Evolutionary conservation across 2,888 invertebrate species (phyloP).

Genomic region (Drosophila setosimentum): DNA sequence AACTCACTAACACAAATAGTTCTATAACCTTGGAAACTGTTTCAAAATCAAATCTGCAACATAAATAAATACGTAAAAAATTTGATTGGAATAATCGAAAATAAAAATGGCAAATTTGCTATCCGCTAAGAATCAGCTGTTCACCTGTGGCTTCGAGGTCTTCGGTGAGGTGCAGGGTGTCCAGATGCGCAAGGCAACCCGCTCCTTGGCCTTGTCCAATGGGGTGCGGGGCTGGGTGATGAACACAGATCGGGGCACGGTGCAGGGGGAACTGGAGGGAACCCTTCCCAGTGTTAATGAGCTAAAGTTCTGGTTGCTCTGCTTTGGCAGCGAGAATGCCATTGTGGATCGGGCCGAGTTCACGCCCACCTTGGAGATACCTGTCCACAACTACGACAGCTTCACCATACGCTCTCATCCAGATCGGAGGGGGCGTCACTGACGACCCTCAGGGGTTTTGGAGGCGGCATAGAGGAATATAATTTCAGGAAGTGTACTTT

Average conservation of each 20-base stretch:
- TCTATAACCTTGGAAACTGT: no score
- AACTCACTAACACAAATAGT: no score
- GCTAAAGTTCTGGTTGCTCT: slow-evolving; percentile 87
- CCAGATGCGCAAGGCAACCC: slow-evolving; percentile 86
- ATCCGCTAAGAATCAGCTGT: slow-evolving; percentile 45
- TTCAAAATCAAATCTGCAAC: not conserved
- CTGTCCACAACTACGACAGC: slow-evolving; percentile 85
- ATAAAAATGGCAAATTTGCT: not conserved
- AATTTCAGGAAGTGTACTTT: not conserved
- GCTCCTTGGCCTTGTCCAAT: slow-evolving; percentile 86
- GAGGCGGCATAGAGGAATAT: no score
- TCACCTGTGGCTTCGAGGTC: slow-evolving; percentile 74
- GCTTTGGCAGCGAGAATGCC: slow-evolving; percentile 90
- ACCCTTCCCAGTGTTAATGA: slow-evolving; percentile 86
- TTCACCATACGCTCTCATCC: slow-evolving; percentile 85
- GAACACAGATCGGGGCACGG: slow-evolving; percentile 88
- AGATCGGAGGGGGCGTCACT: not conserved
- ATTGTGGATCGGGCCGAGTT: slow-evolving; percentile 90
- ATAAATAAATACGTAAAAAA: not conserved
- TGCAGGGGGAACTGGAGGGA: slow-evolving; percentile 88
- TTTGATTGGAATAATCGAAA: not conserved
- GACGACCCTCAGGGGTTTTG: not conserved
- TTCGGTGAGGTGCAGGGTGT: slow-evolving; percentile 77
- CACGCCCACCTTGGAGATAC: slow-evolving; percentile 88
- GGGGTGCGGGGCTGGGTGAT: slow-evolving; percentile 88